These are phyloP conservation scores for Tarsius wallacei DNA, from an alignment of 2,797 vertebrate species.

Conservation along the genomic window DNA sequence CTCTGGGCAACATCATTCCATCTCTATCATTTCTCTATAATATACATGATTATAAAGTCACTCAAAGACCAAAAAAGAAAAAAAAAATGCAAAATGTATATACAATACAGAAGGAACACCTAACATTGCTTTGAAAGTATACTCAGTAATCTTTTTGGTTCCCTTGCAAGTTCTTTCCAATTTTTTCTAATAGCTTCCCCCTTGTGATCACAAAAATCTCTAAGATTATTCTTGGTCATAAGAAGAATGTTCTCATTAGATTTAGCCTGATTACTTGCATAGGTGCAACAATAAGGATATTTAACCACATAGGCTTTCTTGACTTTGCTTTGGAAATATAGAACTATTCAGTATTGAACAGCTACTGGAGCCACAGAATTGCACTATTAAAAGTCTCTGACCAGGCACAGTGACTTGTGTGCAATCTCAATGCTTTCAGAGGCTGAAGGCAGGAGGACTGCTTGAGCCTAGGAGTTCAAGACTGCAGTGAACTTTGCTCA, in stretches of 20 bases:
- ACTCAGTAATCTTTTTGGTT: neutral
- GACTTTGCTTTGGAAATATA: neutral
- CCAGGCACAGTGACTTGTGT: too few species aligned
- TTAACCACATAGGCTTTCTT: neutral
- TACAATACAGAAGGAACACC: neutral
- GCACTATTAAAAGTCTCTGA: neutral
- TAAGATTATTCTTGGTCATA: slow-evolving; percentile 44
- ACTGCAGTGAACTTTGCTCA: too few species aligned
- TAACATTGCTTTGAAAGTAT: neutral
- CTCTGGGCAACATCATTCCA: slow-evolving; percentile 20
- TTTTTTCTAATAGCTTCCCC: neutral
- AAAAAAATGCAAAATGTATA: neutral
- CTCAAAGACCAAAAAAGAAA: neutral
- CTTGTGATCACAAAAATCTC: neutral
- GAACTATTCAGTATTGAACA: neutral
- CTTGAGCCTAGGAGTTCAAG: too few species aligned
- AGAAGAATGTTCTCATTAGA: neutral
- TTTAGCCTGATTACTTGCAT: neutral
- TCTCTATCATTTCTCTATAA: neutral
- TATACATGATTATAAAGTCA: neutral
- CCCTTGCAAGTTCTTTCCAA: slow-evolving; percentile 25
- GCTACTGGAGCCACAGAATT: neutral
- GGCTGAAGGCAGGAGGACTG: too few species aligned
- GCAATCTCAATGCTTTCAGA: too few species aligned
- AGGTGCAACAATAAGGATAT: neutral